Evolutionary conservation across 2,888 invertebrate genomes (phyloP).

Genomic region (Elysia crispata): DNA sequence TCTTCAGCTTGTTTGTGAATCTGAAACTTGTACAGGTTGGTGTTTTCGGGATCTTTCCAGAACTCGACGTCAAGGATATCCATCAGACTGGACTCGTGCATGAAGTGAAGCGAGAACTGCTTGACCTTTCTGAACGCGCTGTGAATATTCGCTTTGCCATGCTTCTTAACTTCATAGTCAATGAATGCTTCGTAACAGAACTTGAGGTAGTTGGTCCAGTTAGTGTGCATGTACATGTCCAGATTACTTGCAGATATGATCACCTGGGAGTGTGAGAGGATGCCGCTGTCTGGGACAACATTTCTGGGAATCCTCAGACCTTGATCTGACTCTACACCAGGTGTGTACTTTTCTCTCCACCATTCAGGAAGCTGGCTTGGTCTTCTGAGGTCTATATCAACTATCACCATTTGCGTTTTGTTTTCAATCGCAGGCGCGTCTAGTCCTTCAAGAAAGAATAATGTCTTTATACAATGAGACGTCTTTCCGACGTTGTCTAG

Average conservation of each 20-base stretch:
- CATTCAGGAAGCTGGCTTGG: conserved; percentile 39
- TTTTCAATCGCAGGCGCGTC: conserved; percentile 27
- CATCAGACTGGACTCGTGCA: conserved; percentile 27
- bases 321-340: not conserved
- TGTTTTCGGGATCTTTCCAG: not conserved
- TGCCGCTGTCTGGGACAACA: conserved; percentile 16
- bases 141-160: not conserved
- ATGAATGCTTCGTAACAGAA: conserved; percentile 45
- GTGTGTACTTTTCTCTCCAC: conserved; percentile 46
- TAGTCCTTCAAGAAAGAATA: not conserved
- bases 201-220: conserved; percentile 48
- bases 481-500: conserved; percentile 46
- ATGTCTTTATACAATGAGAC: conserved; percentile 31
- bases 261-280: not conserved
- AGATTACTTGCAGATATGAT: conserved; percentile 33
- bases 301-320: conserved; percentile 12
- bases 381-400: conserved; percentile 18
- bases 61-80: conserved; percentile 18
- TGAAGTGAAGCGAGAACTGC: conserved; percentile 2
- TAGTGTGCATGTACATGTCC: conserved; percentile 41
- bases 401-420: conserved; percentile 37
- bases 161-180: not conserved
- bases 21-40: conserved; percentile 21
- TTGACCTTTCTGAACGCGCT: conserved; percentile 26
- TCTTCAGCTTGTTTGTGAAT: conserved; percentile 12